Evolutionary conservation across 2,888 invertebrate species (phyloP), one percentile per base, ranked within the genome.

Genomic region (Melanostoma scalare): DNA sequence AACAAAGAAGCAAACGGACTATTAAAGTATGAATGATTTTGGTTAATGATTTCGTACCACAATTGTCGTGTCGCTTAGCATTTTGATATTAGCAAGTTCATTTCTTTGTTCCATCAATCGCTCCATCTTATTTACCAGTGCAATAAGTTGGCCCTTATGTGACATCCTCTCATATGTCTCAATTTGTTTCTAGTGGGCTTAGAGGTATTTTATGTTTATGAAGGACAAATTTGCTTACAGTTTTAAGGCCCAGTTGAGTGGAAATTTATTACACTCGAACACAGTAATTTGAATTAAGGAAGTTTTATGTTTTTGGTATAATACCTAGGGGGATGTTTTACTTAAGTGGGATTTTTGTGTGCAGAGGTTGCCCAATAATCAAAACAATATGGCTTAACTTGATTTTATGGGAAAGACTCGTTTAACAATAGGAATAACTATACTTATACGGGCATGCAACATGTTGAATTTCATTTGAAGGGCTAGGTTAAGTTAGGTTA

Each of bases 221-320:
- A 74, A 68, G 58, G 58, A 74, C 36, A 53, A 79, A 61, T 78
- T 78, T 78, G 60, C 52, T 68, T 74, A 68, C 61, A 52, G 42
- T 67, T 65, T 42, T 35, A n/a, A 6, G 52, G 3, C 5, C n/a
- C 35, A 42, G 33, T 46, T 56, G 36, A 50, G 9, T 8, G 40
- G 20, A 52, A 52, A 75, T 76, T 48, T 61, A 31, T 58, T 75
- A 58, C 58, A 52, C 71, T 69, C 52, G 38, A 63, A 42, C 46
- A 60, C 71, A 75, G 71, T 80, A 80, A 80, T 80, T 75, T 75
- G 69, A 65, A 69, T 63, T 42, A 58, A 63, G 30, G 56, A 30
- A 42, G 33, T 60, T 60, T 60, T 33, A n/a, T 20, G 20, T 60
- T 33, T 60, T 60, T 20, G 20, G 20, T 20, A 20, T 20, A 20